These are phyloP conservation scores for Phthorimaea operculella DNA, from an alignment of 1,140 invertebrate species.

Conservation along the genomic window DNA sequence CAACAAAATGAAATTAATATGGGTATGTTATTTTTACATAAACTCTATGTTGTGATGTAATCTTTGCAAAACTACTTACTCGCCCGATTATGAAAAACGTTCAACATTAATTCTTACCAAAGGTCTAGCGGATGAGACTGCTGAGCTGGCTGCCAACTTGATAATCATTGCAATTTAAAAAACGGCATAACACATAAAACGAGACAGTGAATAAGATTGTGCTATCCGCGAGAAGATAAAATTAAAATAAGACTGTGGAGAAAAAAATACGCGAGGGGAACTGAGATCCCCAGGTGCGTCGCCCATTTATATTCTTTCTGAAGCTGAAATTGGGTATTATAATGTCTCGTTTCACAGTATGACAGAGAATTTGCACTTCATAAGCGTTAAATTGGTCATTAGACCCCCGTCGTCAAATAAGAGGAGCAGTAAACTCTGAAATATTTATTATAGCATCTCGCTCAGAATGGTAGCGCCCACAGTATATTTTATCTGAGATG, in stretches of 20 bases:
- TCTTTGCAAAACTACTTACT: no score
- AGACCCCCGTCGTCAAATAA: constrained; percentile 41
- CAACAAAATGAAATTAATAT: no score
- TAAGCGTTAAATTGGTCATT: constrained; percentile 62
- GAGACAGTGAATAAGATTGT: neutral
- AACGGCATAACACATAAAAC: neutral
- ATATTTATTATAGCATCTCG: constrained; percentile 45
- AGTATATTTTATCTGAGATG: constrained; percentile 8
- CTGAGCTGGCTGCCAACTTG: no score
- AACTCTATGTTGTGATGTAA: no score
- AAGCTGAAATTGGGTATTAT: constrained; percentile 55
- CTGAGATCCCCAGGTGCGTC: constrained; percentile 33
- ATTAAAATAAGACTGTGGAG: constrained; percentile 1
- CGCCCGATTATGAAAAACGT: no score
- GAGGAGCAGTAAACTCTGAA: constrained; percentile 45
- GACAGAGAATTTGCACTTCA: constrained; percentile 62
- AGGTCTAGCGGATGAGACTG: no score
- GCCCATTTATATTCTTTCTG: constrained; percentile 54
- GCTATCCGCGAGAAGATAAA: constrained; percentile 3
- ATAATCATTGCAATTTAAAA: no score
- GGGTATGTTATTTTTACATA: no score
- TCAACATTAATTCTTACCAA: no score
- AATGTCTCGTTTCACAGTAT: constrained; percentile 52
- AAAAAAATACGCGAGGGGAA: neutral
- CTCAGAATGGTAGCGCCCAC: constrained; percentile 7